A percentile compares a stretch with the other conserved stretches of the same genome.
These are phyloP conservation scores for Upupa epops DNA, from an alignment of 2,113 vertebrate genomes.

Conservation along the genomic window DNA sequence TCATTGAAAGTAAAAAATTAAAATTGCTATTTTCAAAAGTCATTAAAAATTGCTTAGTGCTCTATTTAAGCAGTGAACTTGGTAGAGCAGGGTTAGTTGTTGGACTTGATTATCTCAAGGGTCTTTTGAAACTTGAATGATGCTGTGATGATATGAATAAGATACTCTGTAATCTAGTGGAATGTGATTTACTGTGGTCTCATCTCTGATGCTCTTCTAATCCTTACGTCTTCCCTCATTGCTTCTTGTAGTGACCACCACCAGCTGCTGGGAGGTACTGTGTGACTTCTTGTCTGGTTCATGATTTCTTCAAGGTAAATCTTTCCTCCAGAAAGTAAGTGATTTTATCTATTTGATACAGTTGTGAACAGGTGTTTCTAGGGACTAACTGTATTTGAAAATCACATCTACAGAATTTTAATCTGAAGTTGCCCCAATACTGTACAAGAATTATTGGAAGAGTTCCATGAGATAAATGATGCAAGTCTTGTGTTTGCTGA, in stretches of 20 bases:
- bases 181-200: not conserved
- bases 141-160: not conserved
- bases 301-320: not conserved
- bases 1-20: too few relatives aligned
- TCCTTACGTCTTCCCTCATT: not conserved
- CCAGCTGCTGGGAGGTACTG: not conserved
- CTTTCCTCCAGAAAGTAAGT: not conserved
- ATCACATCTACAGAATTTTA: not conserved
- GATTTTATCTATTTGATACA: not conserved
- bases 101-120: too few relatives aligned
- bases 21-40: too few relatives aligned
- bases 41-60: too few relatives aligned
- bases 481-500: not conserved
- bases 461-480: rapidly evolving
- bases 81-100: too few relatives aligned
- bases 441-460: not conserved
- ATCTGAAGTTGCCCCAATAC: not conserved
- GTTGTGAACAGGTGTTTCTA: not conserved
- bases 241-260: not conserved
- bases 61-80: too few relatives aligned
- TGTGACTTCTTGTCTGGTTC: not conserved
- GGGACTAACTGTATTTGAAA: not conserved
- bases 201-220: not conserved
- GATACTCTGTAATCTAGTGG: not conserved
- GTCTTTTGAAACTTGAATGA: too few relatives aligned